Evolutionary conservation across 1,140 invertebrate genomes (phyloP), one percentile per base, ranked within the genome.

Genomic region (Reticulitermes speratus): DNA sequence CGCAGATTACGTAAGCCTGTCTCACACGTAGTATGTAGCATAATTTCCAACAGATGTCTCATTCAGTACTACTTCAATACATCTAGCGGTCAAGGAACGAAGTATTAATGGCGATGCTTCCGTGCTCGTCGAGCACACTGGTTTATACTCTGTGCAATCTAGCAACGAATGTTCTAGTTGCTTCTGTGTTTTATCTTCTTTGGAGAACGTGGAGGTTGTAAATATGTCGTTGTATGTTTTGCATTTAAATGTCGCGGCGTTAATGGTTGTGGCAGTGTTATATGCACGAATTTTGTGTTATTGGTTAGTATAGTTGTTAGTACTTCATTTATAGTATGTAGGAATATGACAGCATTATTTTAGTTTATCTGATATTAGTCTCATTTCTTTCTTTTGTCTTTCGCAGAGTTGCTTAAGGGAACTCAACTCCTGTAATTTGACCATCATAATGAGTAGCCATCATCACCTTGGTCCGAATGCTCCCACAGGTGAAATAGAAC

Each of bases 401-500:
- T 75, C 0, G 19, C 65, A 75, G 25, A 75, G 25, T 75, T 75
- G 25, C 30, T 75, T 30, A 30, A 25, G 14, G n/a, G 65, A 75
- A 75, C 8, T 11, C 12, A 84, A 84, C 38, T 84, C 16, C 48
- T 84, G 84, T 48, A 45, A 52, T 38, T 84, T 32, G 11, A 32
- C 16, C 21, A 6, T 91, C 86, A 90, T 87, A 85, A 93, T 93
- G 92, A 92, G 92, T 89, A 92, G 91, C 88, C 92, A 93, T 88
- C 92, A 92, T 88, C 91, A 92, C 87, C 92, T 92, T 86, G 91
- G 55, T 89, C 88, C 83, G 90, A 90, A 89, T 90, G 89, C 89
- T 87, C 90, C 87, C 48, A 85, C 91, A 84, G 92, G 93, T 75
- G 93, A 94, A 87, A 93, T 94, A 88, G 92, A 94, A 87, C 94